Percentiles rank a stretch among this genome's conserved stretches.
phyloP scores from a whole-genome alignment of 2,797 vertebrate species.

The Eleutherodactylus coqui region DNA sequence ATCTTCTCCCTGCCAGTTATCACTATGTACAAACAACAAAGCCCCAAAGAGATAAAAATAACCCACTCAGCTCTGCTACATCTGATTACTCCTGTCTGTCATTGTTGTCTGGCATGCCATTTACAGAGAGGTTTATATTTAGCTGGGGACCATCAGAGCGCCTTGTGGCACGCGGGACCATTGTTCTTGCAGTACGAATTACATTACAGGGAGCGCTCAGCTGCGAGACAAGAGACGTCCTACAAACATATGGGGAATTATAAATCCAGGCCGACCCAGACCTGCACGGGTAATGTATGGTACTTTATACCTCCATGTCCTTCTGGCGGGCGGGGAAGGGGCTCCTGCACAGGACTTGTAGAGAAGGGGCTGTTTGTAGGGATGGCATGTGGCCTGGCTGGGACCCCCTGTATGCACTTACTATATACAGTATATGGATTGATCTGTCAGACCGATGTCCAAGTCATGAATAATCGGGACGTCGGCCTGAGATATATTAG shows the following conservation, averaged over 20 bases:
- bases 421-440: too few species aligned
- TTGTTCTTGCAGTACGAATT: constrained; percentile 73
- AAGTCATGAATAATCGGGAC: too few species aligned
- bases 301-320: neutral
- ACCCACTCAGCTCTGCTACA: neutral
- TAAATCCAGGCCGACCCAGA: constrained; percentile 96
- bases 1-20: neutral
- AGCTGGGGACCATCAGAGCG: constrained; percentile 80
- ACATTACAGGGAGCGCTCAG: constrained; percentile 73
- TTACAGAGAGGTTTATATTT: constrained; percentile 87
- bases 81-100: constrained; percentile 70
- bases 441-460: too few species aligned
- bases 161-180: constrained; percentile 77
- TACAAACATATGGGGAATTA: constrained; percentile 91
- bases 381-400: neutral
- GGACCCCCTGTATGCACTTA: neutral
- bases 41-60: neutral
- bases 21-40: neutral
- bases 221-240: constrained; percentile 70
- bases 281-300: constrained; percentile 89
- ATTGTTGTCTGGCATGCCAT: constrained; percentile 86
- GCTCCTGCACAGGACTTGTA: neutral
- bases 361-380: neutral
- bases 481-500: too few species aligned
- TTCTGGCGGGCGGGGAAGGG: neutral